Percentiles rank a stretch among this genome's conserved stretches.
These are phyloP conservation scores for Plutomurus gul DNA, from an alignment of 1,140 invertebrate species.

Conservation along the genomic window DNA sequence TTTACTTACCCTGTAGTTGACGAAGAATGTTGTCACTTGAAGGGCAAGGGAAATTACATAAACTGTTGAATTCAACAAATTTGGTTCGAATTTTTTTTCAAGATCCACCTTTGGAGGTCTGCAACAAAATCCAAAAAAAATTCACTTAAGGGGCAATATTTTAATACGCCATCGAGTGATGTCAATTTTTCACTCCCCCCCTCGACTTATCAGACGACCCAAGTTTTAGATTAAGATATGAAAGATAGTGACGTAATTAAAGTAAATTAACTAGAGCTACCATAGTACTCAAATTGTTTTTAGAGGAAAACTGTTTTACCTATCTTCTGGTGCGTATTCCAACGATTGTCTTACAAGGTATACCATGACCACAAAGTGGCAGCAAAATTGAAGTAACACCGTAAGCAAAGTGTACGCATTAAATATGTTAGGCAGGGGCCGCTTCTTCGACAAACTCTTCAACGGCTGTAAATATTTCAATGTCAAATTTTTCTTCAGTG, in stretches of 20 bases:
- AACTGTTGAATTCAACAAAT: slow-evolving; percentile 94
- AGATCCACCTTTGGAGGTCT: slow-evolving; percentile 67
- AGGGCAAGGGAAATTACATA: slow-evolving; percentile 97
- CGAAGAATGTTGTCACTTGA: slow-evolving; percentile 97
- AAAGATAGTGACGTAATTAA: too few species aligned
- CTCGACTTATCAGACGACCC: too few species aligned
- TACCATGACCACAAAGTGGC: slow-evolving; percentile 91
- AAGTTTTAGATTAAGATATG: too few species aligned
- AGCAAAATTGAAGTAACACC: slow-evolving; percentile 90
- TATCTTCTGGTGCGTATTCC: slow-evolving; percentile 49
- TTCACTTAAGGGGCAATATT: too few species aligned
- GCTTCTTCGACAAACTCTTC: slow-evolving; percentile 86
- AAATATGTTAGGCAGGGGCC: slow-evolving; percentile 98
- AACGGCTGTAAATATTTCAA: slow-evolving; percentile 73
- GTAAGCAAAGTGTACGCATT: slow-evolving; percentile 97
- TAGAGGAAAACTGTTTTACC: neutral
- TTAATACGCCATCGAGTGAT: too few species aligned
- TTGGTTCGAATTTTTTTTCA: slow-evolving; percentile 87
- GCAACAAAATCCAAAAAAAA: neutral
- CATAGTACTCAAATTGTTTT: too few species aligned
- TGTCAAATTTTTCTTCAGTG: neutral
- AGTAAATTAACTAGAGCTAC: too few species aligned
- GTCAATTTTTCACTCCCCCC: too few species aligned
- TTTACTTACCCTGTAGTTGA: slow-evolving; percentile 92
- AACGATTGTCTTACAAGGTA: slow-evolving; percentile 82